These are phyloP conservation scores for Copsychus sechellarum DNA, from an alignment of 2,113 vertebrate species.

Conservation along the genomic window DNA sequence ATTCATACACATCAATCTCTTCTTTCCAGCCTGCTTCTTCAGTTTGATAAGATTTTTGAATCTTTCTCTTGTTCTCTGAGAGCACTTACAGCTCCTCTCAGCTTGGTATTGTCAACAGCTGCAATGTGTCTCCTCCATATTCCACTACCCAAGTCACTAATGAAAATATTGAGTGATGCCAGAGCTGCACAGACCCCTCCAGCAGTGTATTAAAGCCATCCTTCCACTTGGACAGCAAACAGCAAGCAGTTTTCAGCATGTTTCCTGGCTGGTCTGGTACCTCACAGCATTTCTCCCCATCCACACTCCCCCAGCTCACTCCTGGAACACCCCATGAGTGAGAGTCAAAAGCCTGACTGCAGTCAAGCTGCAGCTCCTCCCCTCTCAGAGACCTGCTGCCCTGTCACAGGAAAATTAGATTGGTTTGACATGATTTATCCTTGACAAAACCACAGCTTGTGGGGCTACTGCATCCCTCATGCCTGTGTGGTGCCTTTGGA, in stretches of 20 bases:
- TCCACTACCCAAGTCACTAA: neutral
- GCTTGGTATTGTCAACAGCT: neutral
- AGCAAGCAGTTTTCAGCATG: neutral
- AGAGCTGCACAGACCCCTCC: conserved; percentile 10
- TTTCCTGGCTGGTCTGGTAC: neutral
- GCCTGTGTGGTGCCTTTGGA: neutral
- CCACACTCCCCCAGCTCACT: neutral
- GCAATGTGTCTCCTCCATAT: neutral
- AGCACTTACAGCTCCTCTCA: conserved; percentile 27
- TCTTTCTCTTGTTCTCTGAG: neutral
- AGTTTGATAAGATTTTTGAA: neutral
- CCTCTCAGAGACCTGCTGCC: neutral
- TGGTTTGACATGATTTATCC: conserved; percentile 2
- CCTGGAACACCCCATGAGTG: neutral
- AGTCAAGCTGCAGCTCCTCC: neutral
- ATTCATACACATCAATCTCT: neutral
- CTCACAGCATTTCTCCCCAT: neutral
- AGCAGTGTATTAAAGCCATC: neutral
- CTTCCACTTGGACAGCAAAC: neutral
- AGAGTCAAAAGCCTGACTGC: neutral
- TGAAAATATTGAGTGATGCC: conserved; percentile 12
- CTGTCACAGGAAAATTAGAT: neutral
- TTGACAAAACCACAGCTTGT: neutral
- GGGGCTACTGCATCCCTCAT: neutral
- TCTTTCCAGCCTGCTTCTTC: neutral